Evolutionary conservation across 1,140 invertebrate genomes (phyloP).

Genomic region (Drosophila kohkoa): DNA sequence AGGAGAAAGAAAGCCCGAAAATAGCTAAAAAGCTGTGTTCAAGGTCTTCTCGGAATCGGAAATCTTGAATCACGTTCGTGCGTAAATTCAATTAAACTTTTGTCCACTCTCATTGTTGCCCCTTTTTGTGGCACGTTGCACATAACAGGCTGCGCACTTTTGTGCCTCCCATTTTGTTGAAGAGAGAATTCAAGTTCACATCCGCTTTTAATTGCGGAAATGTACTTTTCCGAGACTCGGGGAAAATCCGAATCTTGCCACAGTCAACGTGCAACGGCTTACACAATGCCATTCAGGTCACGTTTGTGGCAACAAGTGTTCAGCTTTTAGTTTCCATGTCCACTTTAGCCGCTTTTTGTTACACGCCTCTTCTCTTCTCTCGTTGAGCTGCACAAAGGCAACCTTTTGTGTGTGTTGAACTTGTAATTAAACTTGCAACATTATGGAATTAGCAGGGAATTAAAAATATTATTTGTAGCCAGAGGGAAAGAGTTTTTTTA

Average conservation of each 20-base stretch:
- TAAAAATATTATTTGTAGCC: too few relatives aligned
- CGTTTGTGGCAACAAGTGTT: slow-evolving; percentile 76
- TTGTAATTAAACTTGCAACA: slow-evolving; percentile 48
- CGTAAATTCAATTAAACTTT: slow-evolving; percentile 40
- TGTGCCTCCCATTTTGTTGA: slow-evolving; percentile 24
- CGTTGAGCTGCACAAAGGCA: not conserved
- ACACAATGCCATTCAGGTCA: slow-evolving; percentile 58
- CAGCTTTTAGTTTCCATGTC: slow-evolving; percentile 1
- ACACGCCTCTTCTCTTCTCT: slow-evolving; percentile 1
- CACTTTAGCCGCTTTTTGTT: slow-evolving; percentile 35
- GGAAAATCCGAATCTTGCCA: not conserved
- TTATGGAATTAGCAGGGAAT: not conserved
- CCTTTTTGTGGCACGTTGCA: slow-evolving; percentile 29
- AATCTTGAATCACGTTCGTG: slow-evolving; percentile 33
- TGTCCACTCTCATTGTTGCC: not conserved
- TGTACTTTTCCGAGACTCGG: slow-evolving; percentile 47
- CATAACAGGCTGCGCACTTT: slow-evolving; percentile 17
- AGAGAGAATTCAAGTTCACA: slow-evolving; percentile 45
- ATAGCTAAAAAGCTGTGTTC: not conserved
- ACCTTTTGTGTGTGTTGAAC: slow-evolving; percentile 22
- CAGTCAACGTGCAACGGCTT: not conserved
- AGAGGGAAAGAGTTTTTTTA: too few relatives aligned
- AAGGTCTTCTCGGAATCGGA: slow-evolving; percentile 11
- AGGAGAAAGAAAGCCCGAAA: not conserved
- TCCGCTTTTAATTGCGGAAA: slow-evolving; percentile 80